Base-by-base conservation (phyloP, 2,797 vertebrate genomes). In the Periophthalmus magnuspinnatus region DNA sequence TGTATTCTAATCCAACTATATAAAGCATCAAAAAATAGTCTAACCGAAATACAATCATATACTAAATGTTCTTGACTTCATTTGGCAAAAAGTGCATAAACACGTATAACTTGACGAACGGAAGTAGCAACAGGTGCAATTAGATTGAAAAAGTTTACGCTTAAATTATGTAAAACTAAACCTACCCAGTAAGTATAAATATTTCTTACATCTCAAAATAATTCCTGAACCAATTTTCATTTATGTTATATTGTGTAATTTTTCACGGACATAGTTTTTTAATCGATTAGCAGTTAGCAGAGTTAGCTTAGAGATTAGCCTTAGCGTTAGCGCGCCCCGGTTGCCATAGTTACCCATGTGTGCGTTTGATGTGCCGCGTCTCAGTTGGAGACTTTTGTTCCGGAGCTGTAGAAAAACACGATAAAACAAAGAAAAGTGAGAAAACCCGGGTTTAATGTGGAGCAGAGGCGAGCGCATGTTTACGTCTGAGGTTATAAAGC, bases 321-420 rank as follows among this genome's bases (percentile, higher is more conserved):
- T 28, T 4, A 32, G 36, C 59, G 48, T 6, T 63, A 7, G 38
- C 1, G 0, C 8, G 2, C 0, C 5, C 1, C 17, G 14, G 63
- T 50, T 65, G 28, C 47, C 63, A 65, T 64, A 24, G 61, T 65
- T 75, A 86, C 86, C 86, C 64, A 74, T 21, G 0, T 13, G 54
- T 1, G 64, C 11, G 55, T 8, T 2, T 3, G 70, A 71, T 22
- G 32, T 41, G 59, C 72, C 0, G 32, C 74, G 70, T 2, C 28
- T 19, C 4, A 24, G 3, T 52, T 56, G 70, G 8, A n/a, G 33
- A 0, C 14, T 11, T 45, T 1, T 70, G 65, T 69, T 21, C 67
- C 33, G 59, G 1, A 33, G 45, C 24, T 11, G 38, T 0, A 45
- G 22, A 50, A 50, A 6, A 3, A 6, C 1, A 5, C 67, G 7